Base-by-base conservation (phyloP, 2,888 invertebrate genomes). In the Aleiodes testaceus region DNA sequence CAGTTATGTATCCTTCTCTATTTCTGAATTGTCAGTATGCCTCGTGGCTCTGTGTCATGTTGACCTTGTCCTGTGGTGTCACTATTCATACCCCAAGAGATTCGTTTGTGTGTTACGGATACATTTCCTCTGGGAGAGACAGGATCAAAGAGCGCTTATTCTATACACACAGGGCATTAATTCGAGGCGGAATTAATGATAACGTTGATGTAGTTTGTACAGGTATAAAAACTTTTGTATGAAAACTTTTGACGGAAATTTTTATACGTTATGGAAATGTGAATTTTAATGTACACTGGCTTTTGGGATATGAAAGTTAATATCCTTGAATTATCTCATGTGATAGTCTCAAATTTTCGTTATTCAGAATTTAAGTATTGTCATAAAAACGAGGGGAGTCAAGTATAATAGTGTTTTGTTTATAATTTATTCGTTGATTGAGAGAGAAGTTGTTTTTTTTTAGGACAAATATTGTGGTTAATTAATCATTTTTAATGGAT, bases 121-220 rank as follows among this genome's bases (percentile, higher is more conserved):
- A 42, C 55, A 30, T 49, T 59, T 52, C 42, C 45, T 70, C 45
- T 72, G 52, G 36, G 18, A 50, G 50, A 18, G 42, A 22, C 12
- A 36, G 65, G 70, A 66, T 70, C 66, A 70, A 70, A 70, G 65
- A 65, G 65, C 52, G 36, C 9, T 44, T 53, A 30, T 20, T 49
- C 16, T 66, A 63, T 20, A 36, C 64, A 63, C 55, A 53, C 63
- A 55, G 64, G 53, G 53, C 45, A 49, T 67, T 63, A 73, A 72
- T 72, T 74, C 70, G 67, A 68, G 72, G 72, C 52, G 55, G 72
- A 77, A 73, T 75, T 63, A 73, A 74, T 67, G 75, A 75, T 77
- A 73, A 73, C 75, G 74, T 72, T 73, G 77, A 74, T 70, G 69
- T 12, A 42, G 36, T 59, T 59, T 36, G 9, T 42, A 59, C 42